phyloP scores from a whole-genome alignment of 2,113 vertebrate genomes.

The Chloroceryle aenea region DNA sequence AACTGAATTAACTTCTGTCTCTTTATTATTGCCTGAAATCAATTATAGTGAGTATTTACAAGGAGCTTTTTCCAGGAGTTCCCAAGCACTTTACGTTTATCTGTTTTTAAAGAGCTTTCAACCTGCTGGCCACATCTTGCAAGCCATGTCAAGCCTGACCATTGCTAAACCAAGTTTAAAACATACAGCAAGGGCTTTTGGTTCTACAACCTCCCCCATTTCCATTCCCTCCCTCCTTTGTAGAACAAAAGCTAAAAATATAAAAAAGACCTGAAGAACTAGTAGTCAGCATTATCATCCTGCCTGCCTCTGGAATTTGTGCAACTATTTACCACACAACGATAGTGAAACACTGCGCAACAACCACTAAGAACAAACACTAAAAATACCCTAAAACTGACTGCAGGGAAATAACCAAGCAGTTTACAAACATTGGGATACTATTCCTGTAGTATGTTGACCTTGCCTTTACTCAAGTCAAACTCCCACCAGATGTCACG shows the following conservation, averaged over 20 bases:
- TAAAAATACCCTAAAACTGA: not conserved
- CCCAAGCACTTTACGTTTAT: not conserved
- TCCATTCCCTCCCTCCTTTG: not conserved
- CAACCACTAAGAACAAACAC: not conserved
- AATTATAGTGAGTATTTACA: not conserved
- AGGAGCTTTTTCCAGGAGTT: not conserved
- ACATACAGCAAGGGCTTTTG: not conserved
- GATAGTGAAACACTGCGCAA: not conserved
- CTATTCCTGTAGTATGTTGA: not conserved
- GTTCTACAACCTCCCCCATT: rapidly evolving
- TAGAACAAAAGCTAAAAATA: not conserved
- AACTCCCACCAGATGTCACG: not conserved
- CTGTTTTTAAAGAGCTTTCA: not conserved
- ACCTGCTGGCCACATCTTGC: not conserved
- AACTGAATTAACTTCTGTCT: constrained; percentile 4
- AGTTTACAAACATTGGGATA: not conserved
- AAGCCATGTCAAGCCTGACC: not conserved
- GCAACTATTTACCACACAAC: not conserved
- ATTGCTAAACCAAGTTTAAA: not conserved
- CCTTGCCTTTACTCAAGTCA: not conserved
- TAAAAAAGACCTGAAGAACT: not conserved
- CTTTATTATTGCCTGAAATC: not conserved
- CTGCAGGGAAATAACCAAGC: not conserved
- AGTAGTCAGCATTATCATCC: not conserved
- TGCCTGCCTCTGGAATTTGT: not conserved